Conservation (phyloP, 2,888 invertebrate species). For the Drosophila gaucha region DNA sequence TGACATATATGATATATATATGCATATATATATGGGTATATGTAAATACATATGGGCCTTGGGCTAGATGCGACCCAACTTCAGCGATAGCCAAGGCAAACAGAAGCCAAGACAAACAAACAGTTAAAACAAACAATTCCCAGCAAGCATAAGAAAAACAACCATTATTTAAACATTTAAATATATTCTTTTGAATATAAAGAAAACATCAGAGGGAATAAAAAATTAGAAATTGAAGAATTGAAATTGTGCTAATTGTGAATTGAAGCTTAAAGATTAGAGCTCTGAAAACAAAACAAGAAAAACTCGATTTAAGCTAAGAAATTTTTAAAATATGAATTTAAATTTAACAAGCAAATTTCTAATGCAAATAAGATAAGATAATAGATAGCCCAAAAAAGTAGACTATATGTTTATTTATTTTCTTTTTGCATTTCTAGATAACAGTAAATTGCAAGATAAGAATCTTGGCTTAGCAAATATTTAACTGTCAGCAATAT, state of each 20-base stretch:
- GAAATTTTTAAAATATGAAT: too few species aligned
- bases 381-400: conserved; percentile 11
- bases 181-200: conserved; percentile 1
- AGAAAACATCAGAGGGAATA: conserved; percentile 48
- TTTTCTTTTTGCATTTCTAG: background rate
- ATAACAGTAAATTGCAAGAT: background rate
- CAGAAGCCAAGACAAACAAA: conserved; percentile 37
- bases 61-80: conserved; percentile 3
- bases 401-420: conserved; percentile 27
- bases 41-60: background rate
- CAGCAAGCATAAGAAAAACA: conserved; percentile 28
- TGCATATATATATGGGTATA: background rate
- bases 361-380: background rate
- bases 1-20: background rate
- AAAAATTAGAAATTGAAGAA: conserved; percentile 14
- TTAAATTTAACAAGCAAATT: background rate
- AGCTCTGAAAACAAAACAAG: too few species aligned
- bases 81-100: conserved; percentile 39
- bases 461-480: background rate
- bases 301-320: too few species aligned
- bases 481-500: background rate
- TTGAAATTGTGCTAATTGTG: too few species aligned
- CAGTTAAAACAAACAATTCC: conserved; percentile 37
- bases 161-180: conserved; percentile 8
- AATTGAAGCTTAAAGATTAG: too few species aligned